Evolutionary conservation across 2,888 invertebrate genomes (phyloP), one percentile per base, ranked within the genome.

Genomic region (Dasysyrphus albostriatus): DNA sequence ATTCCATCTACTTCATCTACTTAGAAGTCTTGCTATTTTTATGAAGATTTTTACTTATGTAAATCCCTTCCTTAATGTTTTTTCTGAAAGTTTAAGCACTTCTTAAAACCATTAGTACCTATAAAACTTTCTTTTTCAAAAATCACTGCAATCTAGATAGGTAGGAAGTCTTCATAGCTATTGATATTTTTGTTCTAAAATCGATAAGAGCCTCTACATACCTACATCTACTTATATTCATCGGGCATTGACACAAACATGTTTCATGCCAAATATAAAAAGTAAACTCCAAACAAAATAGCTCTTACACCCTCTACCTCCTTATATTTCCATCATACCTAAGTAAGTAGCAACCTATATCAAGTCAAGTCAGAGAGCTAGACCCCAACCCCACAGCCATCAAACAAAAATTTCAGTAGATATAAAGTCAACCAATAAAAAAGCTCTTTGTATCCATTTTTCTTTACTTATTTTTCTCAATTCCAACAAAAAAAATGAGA

Each of bases 401-500:
- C 32, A 32, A 3, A 19, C 6, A 2, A 47, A 10, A 63, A 16
- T 42, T 44, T 14, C 8, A 32, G 14, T 14, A 34, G n/a, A 32
- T 29, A 29, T 63, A 67, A 19, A 34, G 47, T 14, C 44, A 49
- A 34, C 47, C 67, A 67, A 49, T 49, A 67, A 67, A 67, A 67
- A 63, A 49, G 47, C 49, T 67, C 44, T 67, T 44, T 47, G 67
- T 49, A 4, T 34, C n/a, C 49, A 29, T 67, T 67, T 49, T 47
- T 9, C 65, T 34, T 47, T 44, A 34, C 47, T 47, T 42, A 47
- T 24, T 63, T 63, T 63, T 37, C 75, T 70, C 70, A 75, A 76
- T 80, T 70, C 63, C 65, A 73, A 73, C 29, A 24, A 67, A 67
- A 19, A 37, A 16, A 34, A 58, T 19, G 32, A 42, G 69, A 70